Conservation (phyloP, 2,888 invertebrate genomes). For the Thymelicus lineola region DNA sequence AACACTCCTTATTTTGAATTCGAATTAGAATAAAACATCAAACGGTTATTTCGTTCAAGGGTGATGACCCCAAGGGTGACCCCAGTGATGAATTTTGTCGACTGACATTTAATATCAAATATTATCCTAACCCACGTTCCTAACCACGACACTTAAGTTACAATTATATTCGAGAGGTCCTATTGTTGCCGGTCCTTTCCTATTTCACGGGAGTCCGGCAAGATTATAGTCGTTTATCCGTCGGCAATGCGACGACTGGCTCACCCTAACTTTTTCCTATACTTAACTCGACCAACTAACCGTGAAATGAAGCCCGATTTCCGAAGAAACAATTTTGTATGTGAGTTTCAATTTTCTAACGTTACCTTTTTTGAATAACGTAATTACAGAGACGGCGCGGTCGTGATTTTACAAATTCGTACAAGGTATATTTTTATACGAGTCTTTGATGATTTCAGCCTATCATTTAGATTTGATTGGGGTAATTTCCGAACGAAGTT, state of each 20-base stretch:
- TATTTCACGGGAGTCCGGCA: neutral
- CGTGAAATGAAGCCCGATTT: slow-evolving; percentile 70
- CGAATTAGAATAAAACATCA: no score
- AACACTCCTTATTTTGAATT: no score
- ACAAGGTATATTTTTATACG: slow-evolving; percentile 33
- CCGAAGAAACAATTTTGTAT: slow-evolving; percentile 64
- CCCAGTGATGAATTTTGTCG: no score
- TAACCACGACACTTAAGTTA: no score
- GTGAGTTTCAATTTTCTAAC: slow-evolving; percentile 54
- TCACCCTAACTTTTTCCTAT: slow-evolving; percentile 42
- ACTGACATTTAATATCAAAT: no score
- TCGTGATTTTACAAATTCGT: slow-evolving; percentile 42
- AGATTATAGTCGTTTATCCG: slow-evolving; percentile 12
- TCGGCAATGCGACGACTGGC: slow-evolving; percentile 3
- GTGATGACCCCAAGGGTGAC: no score
- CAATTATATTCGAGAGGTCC: no score
- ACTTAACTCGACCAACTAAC: slow-evolving; percentile 61
- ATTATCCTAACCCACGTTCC: no score
- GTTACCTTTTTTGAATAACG: slow-evolving; percentile 43
- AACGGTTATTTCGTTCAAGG: no score
- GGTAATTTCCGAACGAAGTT: slow-evolving; percentile 29
- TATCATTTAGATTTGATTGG: slow-evolving; percentile 31
- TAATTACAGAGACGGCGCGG: slow-evolving; percentile 39
- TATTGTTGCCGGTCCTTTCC: neutral
- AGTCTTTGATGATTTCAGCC: slow-evolving; percentile 25